Evolutionary conservation across 2,888 invertebrate species (phyloP), one percentile per base, ranked within the genome.

Genomic region (Lacanobia wlatinum): DNA sequence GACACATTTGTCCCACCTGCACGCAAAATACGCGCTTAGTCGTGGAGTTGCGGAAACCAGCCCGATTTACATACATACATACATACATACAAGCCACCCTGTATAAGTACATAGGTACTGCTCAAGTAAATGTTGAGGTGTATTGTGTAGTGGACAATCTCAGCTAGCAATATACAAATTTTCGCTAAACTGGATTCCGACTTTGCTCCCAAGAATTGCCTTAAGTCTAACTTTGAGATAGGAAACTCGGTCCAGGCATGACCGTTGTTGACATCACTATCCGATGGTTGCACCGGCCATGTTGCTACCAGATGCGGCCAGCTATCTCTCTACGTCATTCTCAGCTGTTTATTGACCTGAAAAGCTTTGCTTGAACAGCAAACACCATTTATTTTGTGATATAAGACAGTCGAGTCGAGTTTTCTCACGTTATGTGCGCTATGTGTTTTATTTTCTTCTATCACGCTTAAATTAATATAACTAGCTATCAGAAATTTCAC

Each of bases 161-260:
- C 58, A 38, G 12, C 12, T 21, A 62, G 21, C n/a, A 0, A 12
- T 23, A 40, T 43, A 34, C 46, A 75, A 73, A 72, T 59, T 67
- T 46, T 59, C 43, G 16, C 38, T n/a, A 12, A 53, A 64, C 48
- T 64, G 38, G n/a, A 60, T 60, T 65, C 43, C 14, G 43, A 62
- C 56, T 73, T 46, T 50, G 63, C 23, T 55, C 5, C 23, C 53
- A 74, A 80, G 80, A 80, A 64, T 60, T 55, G 48, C 59, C 16
- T 23, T 43, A 52, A 56, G 76, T 46, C 60, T 55, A 75, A 76
- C 65, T 80, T 80, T 10, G 55, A 56, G 56, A 62, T 52, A 63
- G 67, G 76, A 76, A 76, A 76, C 75, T 75, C 43, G 50, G 43
- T 55, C 50, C 48, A 55, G 64, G 59, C 50, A 65, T 73, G 58